Conservation (phyloP, 2,888 invertebrate genomes). For the Malthinus seriepunctatus region DNA sequence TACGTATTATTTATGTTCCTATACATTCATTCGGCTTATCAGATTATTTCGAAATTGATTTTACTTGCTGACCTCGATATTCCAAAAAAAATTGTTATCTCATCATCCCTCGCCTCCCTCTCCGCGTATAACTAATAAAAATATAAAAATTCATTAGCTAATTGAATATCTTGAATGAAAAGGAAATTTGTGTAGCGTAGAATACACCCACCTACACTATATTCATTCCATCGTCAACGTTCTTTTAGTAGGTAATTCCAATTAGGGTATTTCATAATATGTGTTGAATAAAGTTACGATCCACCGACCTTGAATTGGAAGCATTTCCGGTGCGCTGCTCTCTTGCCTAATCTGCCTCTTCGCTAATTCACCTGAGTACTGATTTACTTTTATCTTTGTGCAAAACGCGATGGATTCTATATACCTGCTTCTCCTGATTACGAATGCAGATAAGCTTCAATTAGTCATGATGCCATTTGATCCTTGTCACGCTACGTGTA, state of each 20-base stretch:
- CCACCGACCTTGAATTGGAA: constrained; percentile 49
- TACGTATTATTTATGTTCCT: constrained; percentile 48
- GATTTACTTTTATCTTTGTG: constrained; percentile 52
- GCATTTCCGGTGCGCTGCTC: constrained; percentile 46
- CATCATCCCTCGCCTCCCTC: not conserved
- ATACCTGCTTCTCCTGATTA: constrained; percentile 46
- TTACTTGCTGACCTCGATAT: constrained; percentile 51
- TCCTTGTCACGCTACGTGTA: constrained; percentile 34
- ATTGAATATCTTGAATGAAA: constrained; percentile 2
- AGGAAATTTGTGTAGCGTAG: too few species aligned
- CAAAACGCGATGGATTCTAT: constrained; percentile 42
- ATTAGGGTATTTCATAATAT: constrained; percentile 36
- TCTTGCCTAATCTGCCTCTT: constrained; percentile 50
- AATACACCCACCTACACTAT: too few species aligned
- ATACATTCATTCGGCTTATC: constrained; percentile 47
- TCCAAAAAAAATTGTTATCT: not conserved
- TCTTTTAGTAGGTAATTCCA: constrained; percentile 32
- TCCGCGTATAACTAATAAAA: too few species aligned
- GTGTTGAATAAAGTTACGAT: constrained; percentile 46
- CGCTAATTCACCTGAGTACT: constrained; percentile 52
- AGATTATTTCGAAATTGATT: constrained; percentile 52
- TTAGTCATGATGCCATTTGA: constrained; percentile 51
- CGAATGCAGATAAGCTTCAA: constrained; percentile 50
- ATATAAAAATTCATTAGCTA: constrained; percentile 17
- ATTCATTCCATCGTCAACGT: constrained; percentile 4